Conservation (phyloP, 2,797 vertebrate species). For the Bufotes viridis region DNA sequence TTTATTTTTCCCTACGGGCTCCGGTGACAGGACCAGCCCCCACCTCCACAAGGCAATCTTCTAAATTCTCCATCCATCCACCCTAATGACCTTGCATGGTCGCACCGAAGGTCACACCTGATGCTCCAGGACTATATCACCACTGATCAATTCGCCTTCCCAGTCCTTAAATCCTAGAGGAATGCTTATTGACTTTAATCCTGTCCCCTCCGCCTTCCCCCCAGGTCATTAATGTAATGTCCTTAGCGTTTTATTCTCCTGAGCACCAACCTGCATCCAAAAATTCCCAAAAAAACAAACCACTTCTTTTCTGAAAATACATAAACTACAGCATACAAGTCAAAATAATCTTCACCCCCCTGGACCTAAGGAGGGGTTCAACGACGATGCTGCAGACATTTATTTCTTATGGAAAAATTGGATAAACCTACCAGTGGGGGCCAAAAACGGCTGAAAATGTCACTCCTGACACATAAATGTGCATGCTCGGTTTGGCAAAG, state of each 20-base stretch:
- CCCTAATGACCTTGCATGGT: slow-evolving; percentile 68
- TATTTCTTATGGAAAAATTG: no score
- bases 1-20: slow-evolving; percentile 34
- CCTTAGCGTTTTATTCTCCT: neutral
- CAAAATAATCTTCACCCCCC: no score
- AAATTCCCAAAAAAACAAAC: neutral
- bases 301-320: no score
- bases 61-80: slow-evolving; percentile 40
- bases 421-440: no score
- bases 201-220: neutral
- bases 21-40: neutral
- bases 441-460: no score
- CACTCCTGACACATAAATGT: no score
- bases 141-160: slow-evolving; percentile 39
- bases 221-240: neutral
- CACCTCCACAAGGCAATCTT: slow-evolving; percentile 19
- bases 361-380: no score
- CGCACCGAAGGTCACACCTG: slow-evolving; percentile 58
- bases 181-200: neutral
- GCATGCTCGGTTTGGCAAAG: no score
- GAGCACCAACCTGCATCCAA: neutral
- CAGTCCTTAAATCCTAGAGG: neutral
- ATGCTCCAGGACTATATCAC: slow-evolving; percentile 19
- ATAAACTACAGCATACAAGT: no score
- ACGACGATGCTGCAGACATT: no score